Conservation (phyloP, 2,113 vertebrate species). For the Talpa occidentalis region DNA sequence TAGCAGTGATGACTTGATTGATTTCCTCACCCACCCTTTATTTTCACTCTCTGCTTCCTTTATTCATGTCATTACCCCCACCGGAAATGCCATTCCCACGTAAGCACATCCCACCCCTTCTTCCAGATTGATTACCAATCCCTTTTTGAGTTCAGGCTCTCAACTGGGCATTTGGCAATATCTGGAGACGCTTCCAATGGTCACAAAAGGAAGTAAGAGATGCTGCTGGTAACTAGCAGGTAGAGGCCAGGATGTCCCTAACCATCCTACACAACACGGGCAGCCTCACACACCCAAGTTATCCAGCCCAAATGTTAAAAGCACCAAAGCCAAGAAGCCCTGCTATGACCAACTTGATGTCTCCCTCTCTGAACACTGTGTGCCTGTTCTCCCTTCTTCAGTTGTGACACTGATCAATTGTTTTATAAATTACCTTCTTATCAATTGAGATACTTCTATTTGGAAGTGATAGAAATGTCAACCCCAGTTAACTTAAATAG, state of each 20-base stretch:
- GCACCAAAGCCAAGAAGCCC: not conserved
- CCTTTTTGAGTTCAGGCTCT: not conserved
- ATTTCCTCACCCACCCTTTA: not conserved
- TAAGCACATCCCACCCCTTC: not conserved
- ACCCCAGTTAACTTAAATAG: not conserved
- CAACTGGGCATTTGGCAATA: not conserved
- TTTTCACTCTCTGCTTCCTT: not conserved
- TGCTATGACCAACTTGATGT: not conserved
- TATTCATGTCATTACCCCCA: not conserved
- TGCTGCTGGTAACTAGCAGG: not conserved
- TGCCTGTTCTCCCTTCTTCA: not conserved
- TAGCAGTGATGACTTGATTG: not conserved
- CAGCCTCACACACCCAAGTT: not conserved
- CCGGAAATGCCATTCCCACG: not conserved
- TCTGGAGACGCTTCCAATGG: not conserved
- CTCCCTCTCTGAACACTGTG: not conserved
- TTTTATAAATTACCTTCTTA: not conserved
- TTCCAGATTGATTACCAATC: not conserved
- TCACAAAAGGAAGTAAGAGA: not conserved
- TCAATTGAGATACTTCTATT: not conserved
- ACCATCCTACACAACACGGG: not conserved
- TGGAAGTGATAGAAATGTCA: conserved; percentile 13
- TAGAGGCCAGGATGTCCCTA: not conserved
- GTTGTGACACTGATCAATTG: not conserved
- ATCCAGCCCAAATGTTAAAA: not conserved